phyloP scores from a whole-genome alignment of 30 jellyfish, hydroid and myxozoan genomes.

The Phacellophora camtschatica region DNA sequence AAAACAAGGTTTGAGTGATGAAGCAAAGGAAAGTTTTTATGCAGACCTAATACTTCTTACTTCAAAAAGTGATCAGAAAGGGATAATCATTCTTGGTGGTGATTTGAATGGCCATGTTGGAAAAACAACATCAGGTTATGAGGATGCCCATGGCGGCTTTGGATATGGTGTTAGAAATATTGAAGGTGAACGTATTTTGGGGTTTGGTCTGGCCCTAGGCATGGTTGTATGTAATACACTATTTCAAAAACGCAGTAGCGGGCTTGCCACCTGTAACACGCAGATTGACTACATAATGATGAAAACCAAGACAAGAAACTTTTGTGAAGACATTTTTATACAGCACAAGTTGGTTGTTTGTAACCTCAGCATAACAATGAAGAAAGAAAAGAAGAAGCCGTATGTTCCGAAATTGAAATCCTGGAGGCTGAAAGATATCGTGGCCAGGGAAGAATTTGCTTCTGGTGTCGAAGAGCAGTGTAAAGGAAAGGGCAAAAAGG shows the following conservation, averaged over 20 bases:
- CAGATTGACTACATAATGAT: no score
- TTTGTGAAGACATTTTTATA: no score
- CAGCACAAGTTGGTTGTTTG: not conserved
- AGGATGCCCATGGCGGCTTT: constrained; percentile 20
- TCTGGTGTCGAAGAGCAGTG: not conserved
- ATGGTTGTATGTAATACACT: no score
- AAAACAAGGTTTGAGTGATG: not conserved
- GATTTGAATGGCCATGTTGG: constrained; percentile 57
- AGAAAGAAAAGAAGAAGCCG: not conserved
- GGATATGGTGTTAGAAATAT: constrained; percentile 19
- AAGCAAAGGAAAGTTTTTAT: constrained; percentile 4
- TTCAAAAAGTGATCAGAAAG: not conserved
- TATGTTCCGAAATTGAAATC: not conserved
- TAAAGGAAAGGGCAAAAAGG: not conserved
- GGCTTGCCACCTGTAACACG: no score
- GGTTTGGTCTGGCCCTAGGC: not conserved
- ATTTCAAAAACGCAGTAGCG: no score
- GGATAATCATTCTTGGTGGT: not conserved
- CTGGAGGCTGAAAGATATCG: constrained; percentile 22
- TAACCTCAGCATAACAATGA: not conserved
- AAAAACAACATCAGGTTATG: not conserved
- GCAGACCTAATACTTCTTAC: not conserved
- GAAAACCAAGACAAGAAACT: no score
- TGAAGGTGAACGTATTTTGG: constrained; percentile 29
- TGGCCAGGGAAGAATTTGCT: not conserved